These are phyloP conservation scores for Zoanthus sansibaricus DNA, from an alignment of 92 coral and sea anemone species.

Conservation along the genomic window DNA sequence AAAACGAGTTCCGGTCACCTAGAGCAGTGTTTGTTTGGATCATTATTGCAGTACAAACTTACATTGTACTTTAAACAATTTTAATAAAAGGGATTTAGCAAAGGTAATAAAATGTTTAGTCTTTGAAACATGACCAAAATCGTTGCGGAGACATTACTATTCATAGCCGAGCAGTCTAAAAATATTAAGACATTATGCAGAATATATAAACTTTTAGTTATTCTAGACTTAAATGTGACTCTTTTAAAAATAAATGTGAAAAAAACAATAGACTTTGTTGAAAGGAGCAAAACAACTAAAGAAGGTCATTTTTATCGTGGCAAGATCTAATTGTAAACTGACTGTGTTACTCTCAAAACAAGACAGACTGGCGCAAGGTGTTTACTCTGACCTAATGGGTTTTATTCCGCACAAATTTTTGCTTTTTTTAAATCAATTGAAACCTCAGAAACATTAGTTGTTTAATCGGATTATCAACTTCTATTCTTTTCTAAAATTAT, in stretches of 20 bases:
- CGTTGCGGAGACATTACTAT: too few species aligned
- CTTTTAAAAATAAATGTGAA: background rate
- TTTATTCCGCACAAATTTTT: background rate
- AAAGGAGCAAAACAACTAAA: background rate
- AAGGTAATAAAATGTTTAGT: background rate
- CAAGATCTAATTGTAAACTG: background rate
- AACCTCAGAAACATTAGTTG: background rate
- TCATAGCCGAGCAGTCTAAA: too few species aligned
- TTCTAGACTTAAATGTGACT: background rate
- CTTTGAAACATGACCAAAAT: too few species aligned
- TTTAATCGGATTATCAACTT: background rate
- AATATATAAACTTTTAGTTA: background rate
- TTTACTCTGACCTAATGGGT: constrained; percentile 15
- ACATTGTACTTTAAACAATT: background rate
- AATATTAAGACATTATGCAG: background rate
- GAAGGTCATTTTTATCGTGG: constrained; percentile 14
- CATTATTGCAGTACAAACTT: constrained; percentile 21
- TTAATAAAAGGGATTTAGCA: background rate
- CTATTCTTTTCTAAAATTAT: background rate
- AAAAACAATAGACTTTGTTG: background rate
- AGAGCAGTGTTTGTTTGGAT: constrained; percentile 37
- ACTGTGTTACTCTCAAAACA: constrained; percentile 12
- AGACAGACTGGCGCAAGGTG: constrained; percentile 19
- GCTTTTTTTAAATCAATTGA: background rate
- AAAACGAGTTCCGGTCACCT: constrained; percentile 17